Evolutionary conservation across 2,113 vertebrate genomes (phyloP).

Genomic region (Eretmochelys imbricata): DNA sequence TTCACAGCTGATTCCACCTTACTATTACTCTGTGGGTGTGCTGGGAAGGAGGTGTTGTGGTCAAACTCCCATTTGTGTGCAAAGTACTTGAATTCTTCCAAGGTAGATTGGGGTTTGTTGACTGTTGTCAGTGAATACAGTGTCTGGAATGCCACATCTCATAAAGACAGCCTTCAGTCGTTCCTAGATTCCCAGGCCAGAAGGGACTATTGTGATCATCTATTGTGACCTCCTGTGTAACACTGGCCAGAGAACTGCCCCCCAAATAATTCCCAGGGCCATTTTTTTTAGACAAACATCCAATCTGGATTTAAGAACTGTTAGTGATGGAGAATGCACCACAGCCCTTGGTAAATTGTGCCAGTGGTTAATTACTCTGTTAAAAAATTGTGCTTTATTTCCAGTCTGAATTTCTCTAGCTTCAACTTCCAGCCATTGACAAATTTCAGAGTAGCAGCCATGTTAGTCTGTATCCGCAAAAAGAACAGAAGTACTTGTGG

Average conservation of each 20-base stretch:
- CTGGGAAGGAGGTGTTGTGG: background rate
- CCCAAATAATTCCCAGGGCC: background rate
- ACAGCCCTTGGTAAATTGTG: no score
- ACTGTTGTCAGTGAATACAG: background rate
- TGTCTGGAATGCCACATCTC: background rate
- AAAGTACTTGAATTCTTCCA: background rate
- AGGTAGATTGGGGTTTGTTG: background rate
- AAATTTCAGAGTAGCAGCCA: no score
- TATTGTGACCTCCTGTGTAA: background rate
- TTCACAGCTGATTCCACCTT: no score
- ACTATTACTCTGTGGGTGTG: background rate
- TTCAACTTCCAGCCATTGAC: background rate
- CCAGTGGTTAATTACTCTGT: background rate
- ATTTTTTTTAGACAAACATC: background rate
- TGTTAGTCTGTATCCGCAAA: no score
- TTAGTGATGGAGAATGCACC: background rate
- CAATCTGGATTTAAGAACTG: background rate
- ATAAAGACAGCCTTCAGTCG: background rate
- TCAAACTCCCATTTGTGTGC: background rate
- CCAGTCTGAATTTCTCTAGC: background rate
- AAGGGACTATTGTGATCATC: background rate
- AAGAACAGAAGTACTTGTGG: no score
- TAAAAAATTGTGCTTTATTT: background rate
- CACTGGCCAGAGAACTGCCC: background rate
- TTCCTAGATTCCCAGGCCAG: background rate